These are phyloP conservation scores for Toxonevra muliebris DNA, from an alignment of 2,888 invertebrate species.

Conservation along the genomic window DNA sequence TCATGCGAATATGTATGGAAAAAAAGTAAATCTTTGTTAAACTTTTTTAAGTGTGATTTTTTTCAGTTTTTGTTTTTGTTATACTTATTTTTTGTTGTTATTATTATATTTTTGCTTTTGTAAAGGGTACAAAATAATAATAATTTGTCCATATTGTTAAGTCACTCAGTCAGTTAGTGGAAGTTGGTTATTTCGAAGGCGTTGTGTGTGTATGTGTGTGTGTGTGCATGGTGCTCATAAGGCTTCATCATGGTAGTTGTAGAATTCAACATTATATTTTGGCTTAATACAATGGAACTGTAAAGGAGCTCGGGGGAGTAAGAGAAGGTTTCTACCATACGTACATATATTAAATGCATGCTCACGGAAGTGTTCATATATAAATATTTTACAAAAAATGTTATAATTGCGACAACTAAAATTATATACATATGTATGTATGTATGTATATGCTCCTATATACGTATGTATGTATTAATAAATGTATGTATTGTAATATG, in stretches of 20 bases:
- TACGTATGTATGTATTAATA: not conserved
- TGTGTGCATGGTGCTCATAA: constrained; percentile 22
- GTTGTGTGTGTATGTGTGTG: constrained; percentile 4
- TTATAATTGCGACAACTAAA: no score
- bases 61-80: constrained; percentile 3
- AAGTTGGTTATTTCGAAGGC: constrained; percentile 19
- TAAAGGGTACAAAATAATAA: constrained; percentile 19
- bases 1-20: no score
- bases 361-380: not conserved
- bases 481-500: not conserved
- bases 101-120: not conserved
- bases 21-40: no score
- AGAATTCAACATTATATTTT: not conserved
- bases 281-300: constrained; percentile 7
- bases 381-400: not conserved
- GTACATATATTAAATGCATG: no score
- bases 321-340: not conserved
- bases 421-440: not conserved
- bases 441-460: not conserved
- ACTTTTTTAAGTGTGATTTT: constrained; percentile 6
- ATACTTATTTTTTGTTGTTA: not conserved
- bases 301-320: not conserved
- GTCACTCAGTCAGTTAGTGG: constrained; percentile 25
- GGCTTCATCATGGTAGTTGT: constrained; percentile 21
- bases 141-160: constrained; percentile 35